Percentiles rank a stretch among this genome's conserved stretches.
These are phyloP conservation scores for Coreius guichenoti DNA, from an alignment of 2,797 vertebrate genomes.

Conservation along the genomic window DNA sequence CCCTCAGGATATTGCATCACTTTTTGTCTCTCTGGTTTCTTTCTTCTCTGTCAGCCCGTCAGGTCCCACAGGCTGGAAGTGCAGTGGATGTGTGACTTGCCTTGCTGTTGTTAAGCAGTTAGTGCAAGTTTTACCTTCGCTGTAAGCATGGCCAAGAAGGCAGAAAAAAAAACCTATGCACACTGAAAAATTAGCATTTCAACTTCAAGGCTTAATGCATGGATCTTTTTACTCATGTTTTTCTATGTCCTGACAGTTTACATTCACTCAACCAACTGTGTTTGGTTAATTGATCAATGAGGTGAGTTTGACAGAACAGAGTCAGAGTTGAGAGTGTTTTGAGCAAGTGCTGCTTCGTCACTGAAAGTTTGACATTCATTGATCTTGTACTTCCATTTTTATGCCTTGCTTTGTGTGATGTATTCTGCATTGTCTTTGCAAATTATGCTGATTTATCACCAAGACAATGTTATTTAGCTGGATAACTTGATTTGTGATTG, in stretches of 20 bases:
- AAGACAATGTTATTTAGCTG: not conserved
- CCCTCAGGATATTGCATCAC: constrained; percentile 26
- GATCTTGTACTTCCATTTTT: not conserved
- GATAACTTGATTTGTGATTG: not conserved
- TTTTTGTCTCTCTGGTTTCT: constrained; percentile 19
- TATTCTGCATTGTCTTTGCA: not conserved
- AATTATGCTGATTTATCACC: not conserved
- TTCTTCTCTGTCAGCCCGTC: constrained; percentile 11
- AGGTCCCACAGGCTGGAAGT: constrained; percentile 6
- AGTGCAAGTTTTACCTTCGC: not conserved
- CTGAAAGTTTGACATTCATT: not conserved
- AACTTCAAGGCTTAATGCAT: not conserved
- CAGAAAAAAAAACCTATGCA: not conserved
- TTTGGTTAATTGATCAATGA: not conserved
- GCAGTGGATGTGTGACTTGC: constrained; percentile 10
- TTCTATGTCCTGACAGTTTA: not conserved
- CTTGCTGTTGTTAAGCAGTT: constrained; percentile 5
- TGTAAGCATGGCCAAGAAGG: not conserved
- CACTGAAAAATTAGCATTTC: not conserved
- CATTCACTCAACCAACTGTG: not conserved
- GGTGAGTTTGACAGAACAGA: not conserved
- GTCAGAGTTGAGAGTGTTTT: not conserved
- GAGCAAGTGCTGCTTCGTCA: not conserved
- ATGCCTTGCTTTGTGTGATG: not conserved
- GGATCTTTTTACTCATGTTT: not conserved